Conservation (phyloP, 2,797 vertebrate species). For the Tragopan temminckii region DNA sequence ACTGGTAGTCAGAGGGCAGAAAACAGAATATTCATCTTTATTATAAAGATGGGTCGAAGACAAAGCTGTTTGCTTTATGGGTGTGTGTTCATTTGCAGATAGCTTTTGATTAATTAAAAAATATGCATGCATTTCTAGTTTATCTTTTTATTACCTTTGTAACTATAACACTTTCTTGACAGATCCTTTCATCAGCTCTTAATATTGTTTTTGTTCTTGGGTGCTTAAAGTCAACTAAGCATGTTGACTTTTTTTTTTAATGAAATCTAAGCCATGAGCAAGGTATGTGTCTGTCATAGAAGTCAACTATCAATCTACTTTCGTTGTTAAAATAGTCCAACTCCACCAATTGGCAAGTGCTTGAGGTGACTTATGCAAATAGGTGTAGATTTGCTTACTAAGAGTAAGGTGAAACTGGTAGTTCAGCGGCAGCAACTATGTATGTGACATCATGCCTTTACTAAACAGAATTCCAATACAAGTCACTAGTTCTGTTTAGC, state of each 20-base stretch:
- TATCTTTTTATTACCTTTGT: neutral
- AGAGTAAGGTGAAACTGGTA: neutral
- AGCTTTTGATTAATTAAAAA: neutral
- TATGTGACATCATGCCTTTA: fast-evolving
- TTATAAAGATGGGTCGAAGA: neutral
- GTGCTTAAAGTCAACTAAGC: neutral
- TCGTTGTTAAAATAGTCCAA: neutral
- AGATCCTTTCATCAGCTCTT: neutral
- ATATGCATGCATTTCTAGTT: neutral
- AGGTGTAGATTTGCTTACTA: neutral
- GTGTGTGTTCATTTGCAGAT: neutral
- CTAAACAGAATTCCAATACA: neutral
- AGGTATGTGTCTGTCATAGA: neutral
- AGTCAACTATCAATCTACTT: neutral
- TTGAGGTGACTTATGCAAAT: neutral
- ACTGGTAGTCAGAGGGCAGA: neutral
- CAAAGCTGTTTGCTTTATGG: neutral
- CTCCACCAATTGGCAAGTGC: neutral
- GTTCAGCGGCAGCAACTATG: neutral
- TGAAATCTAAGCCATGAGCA: neutral
- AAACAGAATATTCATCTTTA: neutral
- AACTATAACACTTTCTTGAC: neutral
- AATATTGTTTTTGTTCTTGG: neutral
- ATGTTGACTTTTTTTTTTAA: neutral
- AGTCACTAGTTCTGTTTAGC: neutral